These are phyloP conservation scores for Toxotes lorentzi DNA, from an alignment of 2,797 vertebrate species.

Conservation along the genomic window DNA sequence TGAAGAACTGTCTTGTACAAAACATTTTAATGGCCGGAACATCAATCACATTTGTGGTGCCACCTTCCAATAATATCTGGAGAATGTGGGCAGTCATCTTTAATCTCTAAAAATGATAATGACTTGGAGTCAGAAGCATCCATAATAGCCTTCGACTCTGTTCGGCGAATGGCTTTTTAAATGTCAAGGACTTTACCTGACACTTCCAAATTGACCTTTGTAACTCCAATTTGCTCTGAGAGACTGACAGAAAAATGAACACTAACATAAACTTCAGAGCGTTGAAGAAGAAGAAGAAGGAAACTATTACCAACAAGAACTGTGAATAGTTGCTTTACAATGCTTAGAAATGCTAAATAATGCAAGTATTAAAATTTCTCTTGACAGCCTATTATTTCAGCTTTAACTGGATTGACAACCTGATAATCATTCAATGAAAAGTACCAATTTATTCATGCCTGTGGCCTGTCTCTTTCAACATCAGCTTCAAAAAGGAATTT, in stretches of 20 bases:
- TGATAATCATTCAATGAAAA: slow-evolving; percentile 78
- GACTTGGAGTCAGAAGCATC: slow-evolving; percentile 73
- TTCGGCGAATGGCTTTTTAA: slow-evolving; percentile 82
- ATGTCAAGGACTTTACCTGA: slow-evolving; percentile 87
- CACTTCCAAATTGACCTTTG: slow-evolving; percentile 83
- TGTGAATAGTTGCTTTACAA: slow-evolving; percentile 51
- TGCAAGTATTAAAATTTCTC: slow-evolving; percentile 42
- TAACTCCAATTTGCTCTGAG: slow-evolving; percentile 70
- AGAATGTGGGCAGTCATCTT: slow-evolving; percentile 69
- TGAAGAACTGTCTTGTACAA: slow-evolving; percentile 37
- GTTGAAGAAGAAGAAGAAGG: slow-evolving; percentile 34
- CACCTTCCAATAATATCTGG: slow-evolving; percentile 62
- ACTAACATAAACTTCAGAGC: slow-evolving; percentile 64
- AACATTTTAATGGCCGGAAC: slow-evolving; percentile 51
- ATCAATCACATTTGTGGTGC: slow-evolving; percentile 60
- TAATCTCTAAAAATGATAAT: slow-evolving; percentile 82
- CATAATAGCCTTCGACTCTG: slow-evolving; percentile 75
- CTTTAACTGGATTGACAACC: slow-evolving; percentile 78
- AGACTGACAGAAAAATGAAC: slow-evolving; percentile 74
- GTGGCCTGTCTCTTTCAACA: slow-evolving; percentile 68
- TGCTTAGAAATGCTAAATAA: slow-evolving; percentile 73
- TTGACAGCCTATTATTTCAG: slow-evolving; percentile 77
- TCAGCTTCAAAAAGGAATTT: slow-evolving; percentile 55
- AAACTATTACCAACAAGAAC: slow-evolving; percentile 46
- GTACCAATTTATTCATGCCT: slow-evolving; percentile 71